Evolutionary conservation across 2,113 vertebrate species (phyloP), one percentile per base, ranked within the genome.

Genomic region (Meles meles): DNA sequence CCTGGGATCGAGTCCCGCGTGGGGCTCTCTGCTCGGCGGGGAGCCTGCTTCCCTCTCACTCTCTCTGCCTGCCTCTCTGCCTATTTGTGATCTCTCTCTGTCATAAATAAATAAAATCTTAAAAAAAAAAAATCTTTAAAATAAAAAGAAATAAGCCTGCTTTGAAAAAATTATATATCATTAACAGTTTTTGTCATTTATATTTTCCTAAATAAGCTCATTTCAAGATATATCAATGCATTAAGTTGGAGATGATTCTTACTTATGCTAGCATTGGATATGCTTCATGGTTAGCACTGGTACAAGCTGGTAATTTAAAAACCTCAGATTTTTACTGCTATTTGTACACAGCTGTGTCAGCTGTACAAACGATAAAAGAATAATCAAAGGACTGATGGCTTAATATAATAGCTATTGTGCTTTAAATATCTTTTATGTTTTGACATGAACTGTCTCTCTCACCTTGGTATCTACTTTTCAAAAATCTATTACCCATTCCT

Each of bases 301-400:
- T 79, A 5, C n/a, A 91, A 94, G 31, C 31, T 88, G 72, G 55
- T 86, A 89, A 77, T 96, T 86, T 97, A 20, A 90, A 93, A 94
- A 93, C 65, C 61, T 95, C 86, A 39, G 39, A 81, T 84, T 92
- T 90, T 90, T 96, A 49, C 52, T 97, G 37, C 47, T 83, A 1
- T 65, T 92, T 96, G 29, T 92, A 74, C 7, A 65, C 8, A 2
- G 90, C 76, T 96, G 57, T 83, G 49, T 52, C 90, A 96, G 20
- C 49, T 95, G 39, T 97, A 59, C 49, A 93, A 91, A 88, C 81
- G 82, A 81, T 76, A 97, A 98, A 93, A 96, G 90, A 92, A 79
- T 96, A 90, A 93, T 94, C 42, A 93, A 90, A 95, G 49, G 39
- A 88, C 92, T 94, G 42, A 96, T 77, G 52, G 71, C 65, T 96